Conservation (phyloP, 2,888 invertebrate species). For the Oscheius sp. region DNA sequence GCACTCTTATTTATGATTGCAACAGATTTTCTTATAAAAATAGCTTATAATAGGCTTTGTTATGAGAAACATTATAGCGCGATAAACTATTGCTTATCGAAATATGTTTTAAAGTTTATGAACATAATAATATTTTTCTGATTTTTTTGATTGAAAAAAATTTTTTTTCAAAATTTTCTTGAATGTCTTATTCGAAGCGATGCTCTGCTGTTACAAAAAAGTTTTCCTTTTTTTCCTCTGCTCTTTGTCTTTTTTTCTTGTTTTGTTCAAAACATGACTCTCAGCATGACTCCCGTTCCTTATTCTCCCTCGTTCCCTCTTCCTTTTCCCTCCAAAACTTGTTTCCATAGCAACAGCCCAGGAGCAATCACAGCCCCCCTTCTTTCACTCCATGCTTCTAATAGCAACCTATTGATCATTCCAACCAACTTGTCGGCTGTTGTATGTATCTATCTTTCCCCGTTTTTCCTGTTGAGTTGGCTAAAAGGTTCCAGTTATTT, state of each 20-base stretch:
- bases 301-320: background rate
- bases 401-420: background rate
- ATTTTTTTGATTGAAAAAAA: too few species aligned
- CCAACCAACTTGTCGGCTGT: background rate
- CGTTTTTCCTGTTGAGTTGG: background rate
- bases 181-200: too few species aligned
- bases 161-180: too few species aligned
- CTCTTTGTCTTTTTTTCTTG: background rate
- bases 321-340: background rate
- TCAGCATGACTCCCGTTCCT: background rate
- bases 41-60: too few species aligned
- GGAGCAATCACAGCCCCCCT: slow-evolving; percentile 11
- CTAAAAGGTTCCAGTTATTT: too few species aligned
- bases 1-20: too few species aligned
- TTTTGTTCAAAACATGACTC: background rate
- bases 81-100: too few species aligned
- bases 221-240: background rate
- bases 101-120: too few species aligned
- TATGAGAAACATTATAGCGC: too few species aligned
- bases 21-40: too few species aligned
- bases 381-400: background rate
- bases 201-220: too few species aligned
- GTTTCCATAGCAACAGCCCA: slow-evolving; percentile 9
- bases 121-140: too few species aligned
- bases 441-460: background rate